These are phyloP conservation scores for Drosophila fulvimacula DNA, from an alignment of 2,888 invertebrate species.

Conservation along the genomic window DNA sequence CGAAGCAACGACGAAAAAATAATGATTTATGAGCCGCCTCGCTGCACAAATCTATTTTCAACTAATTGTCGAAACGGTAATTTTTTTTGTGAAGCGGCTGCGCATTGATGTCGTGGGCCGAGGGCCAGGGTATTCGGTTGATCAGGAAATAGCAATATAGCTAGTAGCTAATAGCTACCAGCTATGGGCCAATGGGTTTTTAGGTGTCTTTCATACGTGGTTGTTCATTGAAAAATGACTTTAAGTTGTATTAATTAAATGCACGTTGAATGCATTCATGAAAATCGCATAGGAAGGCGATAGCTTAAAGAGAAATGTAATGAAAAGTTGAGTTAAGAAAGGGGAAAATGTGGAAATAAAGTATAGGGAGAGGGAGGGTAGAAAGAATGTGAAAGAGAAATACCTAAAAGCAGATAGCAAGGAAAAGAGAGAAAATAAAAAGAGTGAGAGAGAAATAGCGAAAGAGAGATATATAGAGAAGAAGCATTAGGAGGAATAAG, in stretches of 20 bases:
- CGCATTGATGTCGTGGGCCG: slow-evolving; percentile 29
- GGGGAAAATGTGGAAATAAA: no score
- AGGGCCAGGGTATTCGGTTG: no score
- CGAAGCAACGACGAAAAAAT: slow-evolving; percentile 21
- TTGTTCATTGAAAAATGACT: not conserved
- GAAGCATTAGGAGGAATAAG: not conserved
- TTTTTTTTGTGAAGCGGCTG: slow-evolving; percentile 22
- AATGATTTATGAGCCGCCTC: slow-evolving; percentile 53
- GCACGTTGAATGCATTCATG: not conserved
- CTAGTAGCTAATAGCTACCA: not conserved
- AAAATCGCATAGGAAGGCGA: slow-evolving; percentile 1
- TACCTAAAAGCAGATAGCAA: no score
- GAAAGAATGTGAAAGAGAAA: no score
- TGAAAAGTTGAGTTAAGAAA: not conserved
- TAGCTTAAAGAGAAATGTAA: no score
- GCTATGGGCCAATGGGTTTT: not conserved
- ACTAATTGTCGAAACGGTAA: slow-evolving; percentile 65
- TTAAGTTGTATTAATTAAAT: not conserved
- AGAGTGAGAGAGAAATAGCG: not conserved
- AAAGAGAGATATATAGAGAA: not conserved
- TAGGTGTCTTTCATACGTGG: not conserved
- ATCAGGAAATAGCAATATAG: slow-evolving; percentile 4
- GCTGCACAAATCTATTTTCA: slow-evolving; percentile 63
- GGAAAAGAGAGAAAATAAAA: not conserved
- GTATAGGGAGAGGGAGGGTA: no score